Evolutionary conservation across 2,888 invertebrate genomes (phyloP).

Genomic region (Mesochorus sp.): DNA sequence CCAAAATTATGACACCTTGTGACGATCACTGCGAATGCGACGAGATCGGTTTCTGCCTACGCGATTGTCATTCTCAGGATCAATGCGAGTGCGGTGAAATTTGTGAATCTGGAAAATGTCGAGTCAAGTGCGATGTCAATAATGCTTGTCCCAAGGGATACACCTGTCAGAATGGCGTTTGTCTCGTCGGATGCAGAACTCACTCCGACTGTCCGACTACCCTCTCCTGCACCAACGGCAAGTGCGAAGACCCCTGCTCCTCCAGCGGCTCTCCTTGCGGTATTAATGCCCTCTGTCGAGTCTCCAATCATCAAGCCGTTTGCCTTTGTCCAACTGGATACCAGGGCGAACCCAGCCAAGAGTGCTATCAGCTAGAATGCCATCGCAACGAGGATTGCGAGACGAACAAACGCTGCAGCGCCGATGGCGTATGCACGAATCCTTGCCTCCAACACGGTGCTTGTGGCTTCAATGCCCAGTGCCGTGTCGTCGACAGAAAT

Average conservation of each 20-base stretch:
- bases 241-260: slow-evolving; percentile 89
- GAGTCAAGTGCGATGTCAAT: slow-evolving; percentile 87
- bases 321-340: slow-evolving; percentile 94
- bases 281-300: slow-evolving; percentile 90
- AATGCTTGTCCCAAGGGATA: slow-evolving; percentile 89
- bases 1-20: slow-evolving; percentile 88
- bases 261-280: slow-evolving; percentile 88
- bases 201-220: slow-evolving; percentile 91
- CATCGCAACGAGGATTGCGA: slow-evolving; percentile 90
- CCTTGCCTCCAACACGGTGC: slow-evolving; percentile 90
- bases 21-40: slow-evolving; percentile 91
- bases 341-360: slow-evolving; percentile 90
- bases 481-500: slow-evolving; percentile 89
- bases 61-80: slow-evolving; percentile 85
- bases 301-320: slow-evolving; percentile 91
- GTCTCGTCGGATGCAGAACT: slow-evolving; percentile 90
- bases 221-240: slow-evolving; percentile 87
- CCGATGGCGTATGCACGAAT: slow-evolving; percentile 89
- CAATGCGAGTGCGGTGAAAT: slow-evolving; percentile 93
- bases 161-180: slow-evolving; percentile 88
- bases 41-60: slow-evolving; percentile 90
- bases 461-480: slow-evolving; percentile 93
- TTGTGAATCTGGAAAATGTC: slow-evolving; percentile 89
- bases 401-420: slow-evolving; percentile 88
- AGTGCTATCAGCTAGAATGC: slow-evolving; percentile 91